These are phyloP conservation scores for Oncorhynchus clarkii DNA, from an alignment of 2,113 vertebrate genomes.

Conservation along the genomic window DNA sequence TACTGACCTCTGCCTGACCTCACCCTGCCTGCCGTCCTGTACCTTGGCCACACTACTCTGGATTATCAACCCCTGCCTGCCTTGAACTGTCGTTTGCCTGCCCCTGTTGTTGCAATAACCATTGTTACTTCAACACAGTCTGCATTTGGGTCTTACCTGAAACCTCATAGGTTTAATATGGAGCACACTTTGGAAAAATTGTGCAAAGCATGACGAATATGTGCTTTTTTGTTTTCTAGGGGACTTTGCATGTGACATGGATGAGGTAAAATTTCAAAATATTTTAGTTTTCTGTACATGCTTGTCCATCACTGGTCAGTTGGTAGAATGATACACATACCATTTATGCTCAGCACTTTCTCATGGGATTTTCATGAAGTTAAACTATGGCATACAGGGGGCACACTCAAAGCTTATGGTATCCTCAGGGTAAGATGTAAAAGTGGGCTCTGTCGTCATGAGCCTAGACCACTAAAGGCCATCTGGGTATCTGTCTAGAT, in stretches of 20 bases:
- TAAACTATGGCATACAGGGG: neutral
- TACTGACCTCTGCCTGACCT: too few species aligned
- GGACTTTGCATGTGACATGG: conserved; percentile 86
- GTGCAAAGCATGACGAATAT: neutral
- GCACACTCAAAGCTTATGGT: neutral
- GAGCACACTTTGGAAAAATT: neutral
- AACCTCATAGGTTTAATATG: neutral
- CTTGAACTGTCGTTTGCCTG: too few species aligned
- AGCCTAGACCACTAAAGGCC: conserved; percentile 29
- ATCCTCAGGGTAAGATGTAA: neutral
- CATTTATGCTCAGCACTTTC: neutral
- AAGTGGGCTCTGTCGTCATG: conserved; percentile 40
- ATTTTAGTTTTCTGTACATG: conserved; percentile 15
- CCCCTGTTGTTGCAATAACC: too few species aligned
- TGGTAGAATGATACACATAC: too few species aligned
- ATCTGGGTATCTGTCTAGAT: conserved; percentile 30
- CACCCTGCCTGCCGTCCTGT: too few species aligned
- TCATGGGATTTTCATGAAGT: neutral
- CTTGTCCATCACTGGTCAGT: neutral
- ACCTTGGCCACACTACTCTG: too few species aligned
- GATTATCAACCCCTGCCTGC: too few species aligned
- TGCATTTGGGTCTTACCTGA: too few species aligned
- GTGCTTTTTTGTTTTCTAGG: conserved; percentile 64
- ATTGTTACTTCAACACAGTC: too few species aligned
- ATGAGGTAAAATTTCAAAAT: conserved; percentile 71